These are phyloP conservation scores for Oryctolagus cuniculus DNA, from an alignment of 2,113 vertebrate species.

Conservation along the genomic window mOryCun1.1 NC_091436.1:111317501-111318000, in stretches of 20 bases:
- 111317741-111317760: background rate
- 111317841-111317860: background rate
- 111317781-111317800: background rate
- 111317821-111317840: background rate
- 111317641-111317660: slow-evolving; percentile 5
- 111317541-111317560: slow-evolving; percentile 53
- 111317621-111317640: background rate
- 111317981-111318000: background rate
- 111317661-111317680: background rate
- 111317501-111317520: slow-evolving; percentile 40
- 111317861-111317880: background rate
- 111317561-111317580: slow-evolving; percentile 14
- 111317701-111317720: background rate
- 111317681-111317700: background rate
- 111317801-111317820: background rate
- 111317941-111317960: background rate
- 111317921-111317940: background rate
- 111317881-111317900: slow-evolving; percentile 24
- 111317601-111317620: background rate
- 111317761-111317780: background rate
- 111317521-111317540: slow-evolving; percentile 54
- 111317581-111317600: background rate
- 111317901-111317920: slow-evolving; percentile 35
- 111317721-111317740: background rate
- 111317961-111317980: background rate